Conservation (phyloP, 2,113 vertebrate species). For the Pluvianellus socialis region DNA sequence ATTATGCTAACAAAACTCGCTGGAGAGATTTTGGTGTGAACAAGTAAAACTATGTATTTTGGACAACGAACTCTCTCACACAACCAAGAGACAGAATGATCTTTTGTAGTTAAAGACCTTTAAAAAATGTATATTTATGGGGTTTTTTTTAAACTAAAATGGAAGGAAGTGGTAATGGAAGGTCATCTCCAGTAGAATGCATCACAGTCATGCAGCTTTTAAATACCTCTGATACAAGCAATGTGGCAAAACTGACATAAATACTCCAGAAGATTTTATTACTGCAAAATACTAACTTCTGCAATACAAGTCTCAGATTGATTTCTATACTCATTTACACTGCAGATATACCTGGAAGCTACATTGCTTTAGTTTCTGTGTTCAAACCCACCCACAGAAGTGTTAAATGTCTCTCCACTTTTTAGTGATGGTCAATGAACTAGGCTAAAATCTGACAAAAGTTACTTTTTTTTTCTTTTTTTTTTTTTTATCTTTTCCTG, state of each 20-base stretch:
- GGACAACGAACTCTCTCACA: not conserved
- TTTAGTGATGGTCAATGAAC: not conserved
- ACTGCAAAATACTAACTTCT: not conserved
- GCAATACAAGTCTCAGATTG: not conserved
- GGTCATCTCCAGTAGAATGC: not conserved
- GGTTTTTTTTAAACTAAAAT: not conserved
- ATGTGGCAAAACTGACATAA: not conserved
- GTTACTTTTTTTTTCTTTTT: not conserved
- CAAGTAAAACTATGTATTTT: not conserved
- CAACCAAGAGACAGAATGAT: not conserved
- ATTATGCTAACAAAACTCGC: not conserved
- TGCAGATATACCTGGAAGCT: not conserved
- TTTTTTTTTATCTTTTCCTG: not conserved
- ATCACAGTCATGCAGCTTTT: not conserved
- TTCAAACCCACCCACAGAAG: not conserved
- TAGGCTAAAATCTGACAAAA: not conserved
- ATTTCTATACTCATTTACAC: not conserved
- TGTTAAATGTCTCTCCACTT: not conserved
- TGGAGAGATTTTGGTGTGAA: not conserved
- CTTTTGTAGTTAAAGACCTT: not conserved
- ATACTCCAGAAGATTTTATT: not conserved
- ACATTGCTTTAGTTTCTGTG: not conserved
- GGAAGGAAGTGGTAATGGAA: not conserved
- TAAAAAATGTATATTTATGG: not conserved
- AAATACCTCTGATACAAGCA: not conserved